These are phyloP conservation scores for Poeciliopsis gracilis DNA, from an alignment of 2,797 vertebrate species.

Conservation along the genomic window DNA sequence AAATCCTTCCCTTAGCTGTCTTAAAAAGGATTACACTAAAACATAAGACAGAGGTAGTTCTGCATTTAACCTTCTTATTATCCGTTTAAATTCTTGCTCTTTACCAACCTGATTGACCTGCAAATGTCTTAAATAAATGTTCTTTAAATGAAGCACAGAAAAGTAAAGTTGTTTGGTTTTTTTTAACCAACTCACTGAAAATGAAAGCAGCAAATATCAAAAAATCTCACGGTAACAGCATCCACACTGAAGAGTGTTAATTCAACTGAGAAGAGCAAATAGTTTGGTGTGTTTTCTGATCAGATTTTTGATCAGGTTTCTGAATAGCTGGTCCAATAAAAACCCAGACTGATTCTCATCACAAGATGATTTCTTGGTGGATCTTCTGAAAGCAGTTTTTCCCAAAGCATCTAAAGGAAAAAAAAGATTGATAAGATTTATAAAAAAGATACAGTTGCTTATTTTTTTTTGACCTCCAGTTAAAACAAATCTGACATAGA, in stretches of 20 bases:
- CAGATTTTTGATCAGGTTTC: neutral
- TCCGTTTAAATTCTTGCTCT: neutral
- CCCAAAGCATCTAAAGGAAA: too few species aligned
- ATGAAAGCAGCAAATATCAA: neutral
- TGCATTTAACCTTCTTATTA: neutral
- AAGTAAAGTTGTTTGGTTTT: too few species aligned
- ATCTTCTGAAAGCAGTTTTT: too few species aligned
- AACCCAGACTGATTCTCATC: too few species aligned
- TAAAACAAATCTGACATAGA: neutral
- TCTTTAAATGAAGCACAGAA: neutral
- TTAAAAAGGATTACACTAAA: neutral
- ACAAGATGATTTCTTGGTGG: too few species aligned
- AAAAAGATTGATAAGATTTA: too few species aligned
- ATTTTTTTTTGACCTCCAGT: neutral
- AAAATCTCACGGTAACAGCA: neutral
- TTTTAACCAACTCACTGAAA: neutral
- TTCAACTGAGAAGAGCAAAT: neutral
- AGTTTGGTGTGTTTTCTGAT: neutral
- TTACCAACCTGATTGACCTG: neutral
- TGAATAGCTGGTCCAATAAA: neutral
- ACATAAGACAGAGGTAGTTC: neutral
- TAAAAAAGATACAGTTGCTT: too few species aligned
- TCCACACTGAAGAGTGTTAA: neutral
- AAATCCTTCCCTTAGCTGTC: neutral
- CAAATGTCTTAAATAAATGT: neutral